phyloP scores from a whole-genome alignment of 2,797 vertebrate species.

The Poeciliopsis paucimaculata region DNA sequence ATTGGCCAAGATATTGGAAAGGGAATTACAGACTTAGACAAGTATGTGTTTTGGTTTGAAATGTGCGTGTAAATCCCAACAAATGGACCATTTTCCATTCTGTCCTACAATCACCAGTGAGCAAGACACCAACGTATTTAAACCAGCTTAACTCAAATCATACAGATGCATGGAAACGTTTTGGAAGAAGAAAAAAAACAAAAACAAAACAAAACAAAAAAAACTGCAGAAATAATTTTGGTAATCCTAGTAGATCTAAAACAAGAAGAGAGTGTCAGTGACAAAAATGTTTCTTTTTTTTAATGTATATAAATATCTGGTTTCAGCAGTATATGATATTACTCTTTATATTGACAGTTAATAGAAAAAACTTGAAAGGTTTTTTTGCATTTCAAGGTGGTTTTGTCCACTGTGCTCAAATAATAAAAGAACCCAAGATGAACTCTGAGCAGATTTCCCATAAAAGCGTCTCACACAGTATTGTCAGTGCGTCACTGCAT shows the following conservation, averaged over 20 bases:
- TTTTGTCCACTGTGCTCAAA: slow-evolving; percentile 5
- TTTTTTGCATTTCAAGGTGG: not conserved
- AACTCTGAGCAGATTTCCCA: slow-evolving; percentile 39
- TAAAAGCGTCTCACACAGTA: slow-evolving; percentile 35
- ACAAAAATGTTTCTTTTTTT: not conserved
- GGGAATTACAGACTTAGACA: not conserved
- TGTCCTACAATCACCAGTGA: not conserved
- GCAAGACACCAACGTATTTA: not conserved
- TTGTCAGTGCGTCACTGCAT: slow-evolving; percentile 70
- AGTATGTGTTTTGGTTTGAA: not conserved
- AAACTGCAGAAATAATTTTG: not conserved
- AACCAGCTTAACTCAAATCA: not conserved
- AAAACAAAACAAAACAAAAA: not conserved
- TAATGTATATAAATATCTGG: not conserved
- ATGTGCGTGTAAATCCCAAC: not conserved
- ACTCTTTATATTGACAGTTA: not conserved
- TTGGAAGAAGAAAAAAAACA: not conserved
- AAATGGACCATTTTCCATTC: not conserved
- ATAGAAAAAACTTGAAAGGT: not conserved
- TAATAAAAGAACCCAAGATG: slow-evolving; percentile 27
- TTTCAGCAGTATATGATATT: not conserved
- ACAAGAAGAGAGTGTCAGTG: not conserved
- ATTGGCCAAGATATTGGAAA: not conserved
- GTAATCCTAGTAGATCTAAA: not conserved
- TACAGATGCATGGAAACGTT: not conserved